Base-by-base conservation (phyloP, 1,140 invertebrate genomes). In the Halesus radiatus region DNA sequence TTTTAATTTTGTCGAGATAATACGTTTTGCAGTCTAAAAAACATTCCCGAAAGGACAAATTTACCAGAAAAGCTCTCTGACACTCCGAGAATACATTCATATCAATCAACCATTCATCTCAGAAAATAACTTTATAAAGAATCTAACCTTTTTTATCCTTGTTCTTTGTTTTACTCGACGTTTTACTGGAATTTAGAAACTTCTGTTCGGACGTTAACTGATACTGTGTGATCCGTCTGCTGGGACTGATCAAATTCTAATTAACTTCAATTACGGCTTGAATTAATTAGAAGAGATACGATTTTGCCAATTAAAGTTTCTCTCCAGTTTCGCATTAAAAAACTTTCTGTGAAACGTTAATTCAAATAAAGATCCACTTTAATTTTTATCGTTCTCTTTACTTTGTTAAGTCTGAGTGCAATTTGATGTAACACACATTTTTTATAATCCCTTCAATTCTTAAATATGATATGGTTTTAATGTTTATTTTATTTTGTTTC, bases 1-100 rank as follows among this genome's bases (percentile, higher is more conserved):
- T 81, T 78, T 78, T 78, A 74, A 78, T 78, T 81, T 78, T 64
- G 52, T 54, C 74, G 75, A 81, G 77, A 76, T 81, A 81, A 81
- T 81, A 29, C 75, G 73, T 76, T 81, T 81, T 81, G 37, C 32
- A 29, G 54, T 52, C 70, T 58, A 64, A 1, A 64, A 37, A 73
- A 10, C 23, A 16, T 70, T 78, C 29, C 76, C 15, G 53, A 18
- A 58, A 29, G 20, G 50, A 20, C 54, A 6, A 56, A 56, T 56
- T 18, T 18, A 18, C 54, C n/a, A 56, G 54, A n/a, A 56, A 56
- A 45, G 7, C 20, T 56, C n/a, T 22, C 54, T n/a, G n/a, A 56
- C n/a, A 2, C 54, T 56, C 20, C n/a, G 1, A 7, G 1, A 56
- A 56, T 56, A 56, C 20, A 20, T 56, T 56, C 20, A 56, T 20